These are phyloP conservation scores for Siderastrea siderea DNA, from an alignment of 92 coral and sea anemone genomes.

Conservation along the genomic window DNA sequence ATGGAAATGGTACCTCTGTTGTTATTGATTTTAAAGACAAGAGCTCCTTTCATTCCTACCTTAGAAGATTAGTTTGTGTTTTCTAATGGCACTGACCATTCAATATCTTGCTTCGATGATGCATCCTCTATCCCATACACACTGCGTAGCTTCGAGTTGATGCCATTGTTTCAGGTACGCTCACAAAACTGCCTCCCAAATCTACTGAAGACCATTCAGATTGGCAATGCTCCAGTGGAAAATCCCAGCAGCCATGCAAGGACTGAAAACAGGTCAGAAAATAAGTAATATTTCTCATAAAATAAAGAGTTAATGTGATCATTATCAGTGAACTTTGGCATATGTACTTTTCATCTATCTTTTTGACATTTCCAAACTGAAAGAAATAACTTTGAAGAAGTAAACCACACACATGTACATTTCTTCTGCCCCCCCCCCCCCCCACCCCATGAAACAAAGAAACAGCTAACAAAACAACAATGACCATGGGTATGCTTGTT, in stretches of 20 bases:
- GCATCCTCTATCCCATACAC: not conserved
- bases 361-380: too few relatives aligned
- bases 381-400: too few relatives aligned
- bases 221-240: too few relatives aligned
- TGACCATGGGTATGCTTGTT: not conserved
- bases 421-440: too few relatives aligned
- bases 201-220: not conserved
- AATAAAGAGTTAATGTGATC: not conserved
- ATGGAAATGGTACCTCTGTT: conserved; percentile 8
- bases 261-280: not conserved
- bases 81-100: not conserved
- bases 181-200: not conserved
- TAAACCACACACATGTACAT: too few relatives aligned
- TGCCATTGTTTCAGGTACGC: conserved; percentile 7
- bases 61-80: not conserved
- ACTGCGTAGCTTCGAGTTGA: conserved; percentile 20
- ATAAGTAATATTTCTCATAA: not conserved
- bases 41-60: not conserved
- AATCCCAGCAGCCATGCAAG: not conserved
- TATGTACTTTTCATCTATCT: too few relatives aligned
- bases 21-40: conserved; percentile 6
- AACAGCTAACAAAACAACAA: too few relatives aligned
- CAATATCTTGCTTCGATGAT: not conserved
- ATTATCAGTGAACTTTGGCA: too few relatives aligned
- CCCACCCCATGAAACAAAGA: too few relatives aligned